Base-by-base conservation (phyloP, 2,113 vertebrate species). In the Saimiri boliviensis region DNA sequence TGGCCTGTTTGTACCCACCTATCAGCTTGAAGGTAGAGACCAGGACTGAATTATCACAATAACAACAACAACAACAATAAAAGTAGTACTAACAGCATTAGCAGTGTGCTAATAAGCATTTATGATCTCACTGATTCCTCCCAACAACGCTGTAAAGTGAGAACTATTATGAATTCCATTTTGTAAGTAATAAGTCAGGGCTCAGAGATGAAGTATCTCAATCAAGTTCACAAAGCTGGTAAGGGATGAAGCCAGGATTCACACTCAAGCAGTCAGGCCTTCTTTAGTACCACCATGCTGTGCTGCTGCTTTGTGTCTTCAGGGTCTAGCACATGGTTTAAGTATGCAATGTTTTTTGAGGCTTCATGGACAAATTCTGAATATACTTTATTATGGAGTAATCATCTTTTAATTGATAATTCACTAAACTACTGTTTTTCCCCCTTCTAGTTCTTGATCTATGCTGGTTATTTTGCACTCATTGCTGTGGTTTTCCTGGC, bases 401-500 rank as follows among this genome's bases (percentile, higher is more conserved):
- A 63, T 82, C 19, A 19, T 71, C 73, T 87, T 91, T 42, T 88
- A 30, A 52, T 19, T 14, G 52, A 25, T 83, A 91, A 70, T 76
- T 81, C 40, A 82, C 0, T 76, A 32, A 73, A 54, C 77, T 40
- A 20, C 60, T 79, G 0, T n/a, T 8, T 54, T 14, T 66, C 35
- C 47, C 80, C 13, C 58, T 85, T 97, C 25, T 98, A 99, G 99
- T 99, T 99, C 97, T 96, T 99, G 97, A 99, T 99, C 98, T 99
- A 99, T 0, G 99, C 99, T 1, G 97, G 98, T 58, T 99, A 99
- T 97, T 99, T 99, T 94, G 98, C 98, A 3, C 98, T 98, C 80
- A 99, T 99, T 40, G 98, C 99, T 0, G 54, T 98, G 37, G 92
- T 99, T 96, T 99, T 99, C 98, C 98, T 99, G 68, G 47, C 98